Conservation (phyloP, 2,113 vertebrate species). For the Panthera leo region DNA sequence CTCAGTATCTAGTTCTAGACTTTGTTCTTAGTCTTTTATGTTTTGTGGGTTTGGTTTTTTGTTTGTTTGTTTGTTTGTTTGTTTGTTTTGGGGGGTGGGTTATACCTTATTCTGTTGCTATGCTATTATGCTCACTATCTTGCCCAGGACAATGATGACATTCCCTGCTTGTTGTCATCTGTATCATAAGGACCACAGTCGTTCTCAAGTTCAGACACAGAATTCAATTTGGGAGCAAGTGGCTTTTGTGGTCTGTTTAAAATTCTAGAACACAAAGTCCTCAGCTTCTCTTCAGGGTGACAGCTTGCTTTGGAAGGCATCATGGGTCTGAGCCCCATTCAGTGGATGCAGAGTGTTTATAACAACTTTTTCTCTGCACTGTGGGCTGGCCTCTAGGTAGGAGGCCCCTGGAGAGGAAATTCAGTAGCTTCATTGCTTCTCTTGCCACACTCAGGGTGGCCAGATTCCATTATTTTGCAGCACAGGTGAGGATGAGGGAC, state of each 20-base stretch:
- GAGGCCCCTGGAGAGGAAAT: not conserved
- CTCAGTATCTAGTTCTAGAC: not conserved
- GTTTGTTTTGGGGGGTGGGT: not conserved
- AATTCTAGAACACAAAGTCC: constrained; percentile 63
- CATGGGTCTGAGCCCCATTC: not conserved
- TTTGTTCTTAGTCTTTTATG: not conserved
- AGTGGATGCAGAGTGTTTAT: constrained; percentile 9
- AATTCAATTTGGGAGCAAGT: constrained; percentile 66
- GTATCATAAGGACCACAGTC: not conserved
- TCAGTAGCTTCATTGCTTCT: constrained; percentile 30
- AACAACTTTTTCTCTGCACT: not conserved
- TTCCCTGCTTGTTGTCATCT: constrained; percentile 43
- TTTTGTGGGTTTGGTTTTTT: not conserved
- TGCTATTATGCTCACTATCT: not conserved
- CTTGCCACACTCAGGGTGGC: not conserved
- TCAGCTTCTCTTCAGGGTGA: not conserved
- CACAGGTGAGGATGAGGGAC: not conserved
- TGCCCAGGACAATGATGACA: not conserved
- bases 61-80: not conserved
- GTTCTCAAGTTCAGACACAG: constrained; percentile 58
- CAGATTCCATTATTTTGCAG: constrained; percentile 25
- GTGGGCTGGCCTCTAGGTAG: not conserved
- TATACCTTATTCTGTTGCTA: not conserved
- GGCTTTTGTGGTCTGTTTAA: constrained; percentile 56
- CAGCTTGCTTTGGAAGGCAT: constrained; percentile 34